A percentile compares a stretch with the other conserved stretches of the same genome.
Evolutionary conservation across 1,140 invertebrate species (phyloP).

Genomic region (Bombus pyrosoma): DNA sequence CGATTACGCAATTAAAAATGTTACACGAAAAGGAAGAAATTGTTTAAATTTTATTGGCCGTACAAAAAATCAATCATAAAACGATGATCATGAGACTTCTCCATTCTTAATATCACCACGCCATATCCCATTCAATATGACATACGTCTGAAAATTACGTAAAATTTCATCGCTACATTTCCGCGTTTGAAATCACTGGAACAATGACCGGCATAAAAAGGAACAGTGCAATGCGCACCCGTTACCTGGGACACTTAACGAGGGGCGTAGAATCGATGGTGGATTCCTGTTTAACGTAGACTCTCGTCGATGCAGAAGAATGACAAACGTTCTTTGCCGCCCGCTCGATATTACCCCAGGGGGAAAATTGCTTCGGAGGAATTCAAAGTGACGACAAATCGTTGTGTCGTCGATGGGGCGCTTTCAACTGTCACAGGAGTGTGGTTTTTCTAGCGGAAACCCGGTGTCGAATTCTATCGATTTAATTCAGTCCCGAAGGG

Average conservation of each 20-base stretch:
- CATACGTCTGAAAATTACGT: no score
- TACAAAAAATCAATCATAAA: no score
- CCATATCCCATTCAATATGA: no score
- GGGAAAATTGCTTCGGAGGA: background rate
- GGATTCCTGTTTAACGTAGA: background rate
- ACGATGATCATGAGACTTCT: no score
- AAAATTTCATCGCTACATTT: no score
- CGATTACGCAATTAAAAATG: no score
- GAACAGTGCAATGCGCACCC: background rate
- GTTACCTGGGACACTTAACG: conserved; percentile 8
- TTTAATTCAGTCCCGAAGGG: conserved; percentile 22
- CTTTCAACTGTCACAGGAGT: background rate
- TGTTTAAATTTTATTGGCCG: no score
- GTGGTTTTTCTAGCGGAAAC: conserved; percentile 2
- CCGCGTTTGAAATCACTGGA: no score
- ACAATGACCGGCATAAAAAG: no score
- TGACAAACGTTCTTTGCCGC: background rate
- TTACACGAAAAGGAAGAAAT: no score
- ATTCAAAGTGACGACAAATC: conserved; percentile 35
- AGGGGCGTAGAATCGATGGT: background rate
- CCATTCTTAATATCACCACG: no score
- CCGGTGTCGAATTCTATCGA: conserved; percentile 24
- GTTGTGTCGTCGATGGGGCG: background rate
- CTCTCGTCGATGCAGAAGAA: background rate
- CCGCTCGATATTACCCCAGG: background rate